A percentile compares a stretch with the other conserved stretches of the same genome.
phyloP scores from a whole-genome alignment of 1,140 invertebrate species.

The Thaumatotibia leucotreta region DNA sequence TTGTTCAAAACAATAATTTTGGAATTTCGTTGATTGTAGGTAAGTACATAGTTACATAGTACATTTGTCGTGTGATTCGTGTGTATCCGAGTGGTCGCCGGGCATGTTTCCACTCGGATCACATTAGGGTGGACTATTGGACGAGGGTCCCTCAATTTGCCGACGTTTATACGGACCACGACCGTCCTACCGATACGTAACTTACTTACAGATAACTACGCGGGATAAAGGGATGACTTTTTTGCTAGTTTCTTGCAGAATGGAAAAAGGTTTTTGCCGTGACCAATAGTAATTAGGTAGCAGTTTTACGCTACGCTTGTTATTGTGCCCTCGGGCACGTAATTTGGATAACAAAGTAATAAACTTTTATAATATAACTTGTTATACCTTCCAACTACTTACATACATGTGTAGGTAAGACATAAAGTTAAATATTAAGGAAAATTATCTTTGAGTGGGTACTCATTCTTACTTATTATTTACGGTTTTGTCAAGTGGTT shows the following conservation, averaged over 20 bases:
- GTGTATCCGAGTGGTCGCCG: slow-evolving; percentile 19
- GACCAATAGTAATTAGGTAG: slow-evolving; percentile 10
- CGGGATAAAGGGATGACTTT: slow-evolving; percentile 24
- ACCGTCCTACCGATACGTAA: slow-evolving; percentile 35
- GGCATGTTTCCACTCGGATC: slow-evolving; percentile 36
- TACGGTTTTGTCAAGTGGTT: too few relatives aligned
- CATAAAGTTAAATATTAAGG: too few relatives aligned
- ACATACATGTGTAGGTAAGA: too few relatives aligned
- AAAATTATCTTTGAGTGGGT: too few relatives aligned
- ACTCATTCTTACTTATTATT: too few relatives aligned
- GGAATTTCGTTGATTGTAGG: background rate
- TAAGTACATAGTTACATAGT: background rate
- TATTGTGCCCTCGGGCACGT: background rate
- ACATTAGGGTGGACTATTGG: slow-evolving; percentile 29
- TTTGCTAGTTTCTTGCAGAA: slow-evolving; percentile 15
- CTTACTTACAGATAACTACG: slow-evolving; percentile 41
- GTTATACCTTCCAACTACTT: too few relatives aligned
- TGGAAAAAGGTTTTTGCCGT: slow-evolving; percentile 6
- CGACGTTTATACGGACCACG: slow-evolving; percentile 38
- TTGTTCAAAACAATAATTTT: background rate
- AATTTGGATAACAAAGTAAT: background rate
- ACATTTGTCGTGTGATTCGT: slow-evolving; percentile 1
- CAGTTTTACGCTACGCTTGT: slow-evolving; percentile 1
- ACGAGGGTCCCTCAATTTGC: slow-evolving; percentile 49
- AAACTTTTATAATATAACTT: background rate